phyloP scores from a whole-genome alignment of 2,113 vertebrate species.

The Marmota monax region DNA sequence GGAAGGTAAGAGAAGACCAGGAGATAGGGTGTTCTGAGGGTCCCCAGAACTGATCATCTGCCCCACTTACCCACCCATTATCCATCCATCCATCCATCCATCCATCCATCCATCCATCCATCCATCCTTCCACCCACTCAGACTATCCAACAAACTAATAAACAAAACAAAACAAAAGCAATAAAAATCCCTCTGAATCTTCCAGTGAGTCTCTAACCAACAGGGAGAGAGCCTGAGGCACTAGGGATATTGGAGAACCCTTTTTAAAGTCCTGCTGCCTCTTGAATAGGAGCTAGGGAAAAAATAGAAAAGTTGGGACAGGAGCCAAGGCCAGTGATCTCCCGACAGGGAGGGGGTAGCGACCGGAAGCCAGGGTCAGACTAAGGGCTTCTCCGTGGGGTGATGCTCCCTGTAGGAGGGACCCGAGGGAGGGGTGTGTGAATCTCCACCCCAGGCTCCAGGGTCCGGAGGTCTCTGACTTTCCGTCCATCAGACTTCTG shows the following conservation, averaged over 20 bases:
- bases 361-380: conserved; percentile 20
- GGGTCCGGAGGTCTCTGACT: neutral
- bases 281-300: neutral
- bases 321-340: conserved; percentile 33
- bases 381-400: neutral
- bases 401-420: neutral
- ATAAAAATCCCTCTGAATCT: neutral
- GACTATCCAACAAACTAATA: neutral
- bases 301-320: neutral
- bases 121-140: neutral
- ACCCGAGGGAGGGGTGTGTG: too few species aligned
- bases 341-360: conserved; percentile 24
- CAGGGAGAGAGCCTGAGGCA: neutral
- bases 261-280: neutral
- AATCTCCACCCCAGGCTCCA: neutral
- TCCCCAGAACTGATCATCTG: neutral
- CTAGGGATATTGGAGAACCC: neutral
- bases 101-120: too few species aligned
- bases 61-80: too few species aligned
- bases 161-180: neutral
- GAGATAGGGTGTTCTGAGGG: neutral
- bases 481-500: neutral
- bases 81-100: neutral
- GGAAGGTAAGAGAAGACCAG: neutral
- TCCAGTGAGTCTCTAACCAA: neutral